These are phyloP conservation scores for Solenodon paradoxus DNA, from an alignment of 2,113 vertebrate genomes.

Conservation along the genomic window DNA sequence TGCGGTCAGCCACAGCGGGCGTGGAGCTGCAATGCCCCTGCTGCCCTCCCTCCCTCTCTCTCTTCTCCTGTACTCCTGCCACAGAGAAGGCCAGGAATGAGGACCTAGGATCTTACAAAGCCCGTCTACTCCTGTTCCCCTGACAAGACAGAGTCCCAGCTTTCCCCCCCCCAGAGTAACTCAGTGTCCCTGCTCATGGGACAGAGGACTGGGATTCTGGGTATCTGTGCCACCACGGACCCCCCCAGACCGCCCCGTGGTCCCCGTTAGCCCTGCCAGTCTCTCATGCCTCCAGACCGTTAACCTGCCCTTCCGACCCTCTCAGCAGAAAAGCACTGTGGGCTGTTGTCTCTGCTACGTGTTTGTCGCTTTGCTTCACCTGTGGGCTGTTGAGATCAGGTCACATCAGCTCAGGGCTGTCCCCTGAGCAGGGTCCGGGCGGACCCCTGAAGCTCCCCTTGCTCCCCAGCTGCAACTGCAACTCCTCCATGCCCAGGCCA, in stretches of 20 bases:
- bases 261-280: background rate
- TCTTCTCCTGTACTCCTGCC: background rate
- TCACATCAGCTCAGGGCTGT: background rate
- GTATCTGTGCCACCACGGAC: background rate
- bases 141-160: background rate
- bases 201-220: background rate
- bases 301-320: background rate
- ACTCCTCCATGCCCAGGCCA: slow-evolving; percentile 89
- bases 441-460: too few species aligned
- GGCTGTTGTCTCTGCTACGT: background rate
- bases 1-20: background rate
- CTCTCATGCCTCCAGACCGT: background rate
- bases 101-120: background rate
- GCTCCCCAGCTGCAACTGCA: slow-evolving; percentile 90
- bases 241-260: background rate
- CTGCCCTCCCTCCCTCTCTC: background rate
- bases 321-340: background rate
- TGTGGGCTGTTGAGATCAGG: background rate
- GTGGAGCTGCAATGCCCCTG: background rate
- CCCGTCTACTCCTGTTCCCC: background rate
- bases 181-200: background rate
- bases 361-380: background rate
- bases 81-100: background rate
- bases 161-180: background rate
- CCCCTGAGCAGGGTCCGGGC: background rate